Percentiles rank a stretch among this genome's conserved stretches.
These are phyloP conservation scores for Lasaia peninsularis DNA, from an alignment of 1,140 invertebrate genomes.

Conservation along the genomic window DNA sequence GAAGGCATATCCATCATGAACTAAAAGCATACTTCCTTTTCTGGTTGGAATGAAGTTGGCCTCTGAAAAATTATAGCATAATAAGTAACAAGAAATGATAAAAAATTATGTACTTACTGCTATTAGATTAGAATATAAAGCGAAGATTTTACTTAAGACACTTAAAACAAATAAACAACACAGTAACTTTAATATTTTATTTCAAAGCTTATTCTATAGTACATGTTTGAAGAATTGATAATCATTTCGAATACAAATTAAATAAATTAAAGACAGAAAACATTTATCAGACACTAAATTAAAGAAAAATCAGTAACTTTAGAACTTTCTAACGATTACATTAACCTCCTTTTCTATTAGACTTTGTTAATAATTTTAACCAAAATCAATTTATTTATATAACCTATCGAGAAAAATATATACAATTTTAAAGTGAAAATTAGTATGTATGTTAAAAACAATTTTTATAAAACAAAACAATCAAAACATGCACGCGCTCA, in stretches of 20 bases:
- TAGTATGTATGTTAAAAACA: neutral
- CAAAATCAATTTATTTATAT: neutral
- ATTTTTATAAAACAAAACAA: conserved; percentile 2
- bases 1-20: conserved; percentile 63
- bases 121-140: no score
- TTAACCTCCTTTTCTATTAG: neutral
- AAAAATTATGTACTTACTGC: no score
- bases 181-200: no score
- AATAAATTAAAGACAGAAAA: neutral
- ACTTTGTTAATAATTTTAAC: neutral
- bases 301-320: neutral
- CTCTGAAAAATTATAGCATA: conserved; percentile 38
- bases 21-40: conserved; percentile 61
- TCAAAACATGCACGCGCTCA: neutral
- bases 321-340: neutral
- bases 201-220: no score
- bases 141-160: no score
- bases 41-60: conserved; percentile 63
- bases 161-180: no score
- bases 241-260: no score
- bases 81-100: no score
- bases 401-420: neutral
- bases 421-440: neutral
- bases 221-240: no score
- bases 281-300: neutral